Conservation (phyloP, 2,113 vertebrate species). For the Pteropus alecto region DNA sequence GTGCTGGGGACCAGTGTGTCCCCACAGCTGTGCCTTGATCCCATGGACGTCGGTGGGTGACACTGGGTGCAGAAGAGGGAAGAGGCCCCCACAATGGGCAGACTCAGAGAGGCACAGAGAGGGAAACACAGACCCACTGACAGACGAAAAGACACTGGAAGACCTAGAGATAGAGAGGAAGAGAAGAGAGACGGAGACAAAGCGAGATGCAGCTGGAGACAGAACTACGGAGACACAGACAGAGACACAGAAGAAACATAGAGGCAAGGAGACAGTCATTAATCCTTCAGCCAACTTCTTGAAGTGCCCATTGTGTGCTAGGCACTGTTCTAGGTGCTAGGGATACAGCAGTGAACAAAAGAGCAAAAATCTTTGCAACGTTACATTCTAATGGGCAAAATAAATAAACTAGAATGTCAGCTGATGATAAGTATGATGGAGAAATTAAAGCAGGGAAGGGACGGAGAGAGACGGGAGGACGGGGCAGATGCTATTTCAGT, state of each 20-base stretch:
- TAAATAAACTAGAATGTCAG: background rate
- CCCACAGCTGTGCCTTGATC: constrained; percentile 80
- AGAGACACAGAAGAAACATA: background rate
- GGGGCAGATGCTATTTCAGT: background rate
- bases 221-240: background rate
- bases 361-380: background rate
- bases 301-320: background rate
- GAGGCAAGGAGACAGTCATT: background rate
- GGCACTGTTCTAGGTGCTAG: background rate
- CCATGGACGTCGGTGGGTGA: constrained; percentile 86
- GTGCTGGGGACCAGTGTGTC: constrained; percentile 85
- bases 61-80: fast-evolving
- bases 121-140: background rate
- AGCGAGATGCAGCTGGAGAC: background rate
- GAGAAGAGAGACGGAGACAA: background rate
- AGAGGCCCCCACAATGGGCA: background rate
- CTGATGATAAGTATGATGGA: background rate
- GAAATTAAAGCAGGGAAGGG: background rate
- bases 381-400: background rate
- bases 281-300: background rate
- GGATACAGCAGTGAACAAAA: background rate
- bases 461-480: too few relatives aligned
- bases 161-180: background rate
- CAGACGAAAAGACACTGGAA: background rate
- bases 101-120: background rate